A percentile compares a stretch with the other conserved stretches of the same genome.
These are phyloP conservation scores for Cichladusa arquata DNA, from an alignment of 2,113 vertebrate genomes.

Conservation along the genomic window DNA sequence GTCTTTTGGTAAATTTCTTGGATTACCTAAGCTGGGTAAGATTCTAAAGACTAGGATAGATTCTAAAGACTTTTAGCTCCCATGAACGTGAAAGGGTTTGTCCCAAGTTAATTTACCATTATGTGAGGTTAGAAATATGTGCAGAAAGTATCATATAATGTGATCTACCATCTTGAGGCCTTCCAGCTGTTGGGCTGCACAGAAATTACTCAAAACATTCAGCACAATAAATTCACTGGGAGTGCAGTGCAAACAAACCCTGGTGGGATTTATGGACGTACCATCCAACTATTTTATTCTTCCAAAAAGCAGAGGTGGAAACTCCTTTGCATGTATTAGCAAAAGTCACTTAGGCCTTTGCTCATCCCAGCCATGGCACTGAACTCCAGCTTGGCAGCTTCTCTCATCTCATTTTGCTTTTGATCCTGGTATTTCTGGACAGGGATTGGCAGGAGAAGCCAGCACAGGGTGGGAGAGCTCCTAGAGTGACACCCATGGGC, in stretches of 20 bases:
- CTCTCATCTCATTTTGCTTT: not conserved
- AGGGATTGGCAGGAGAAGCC: not conserved
- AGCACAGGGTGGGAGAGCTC: not conserved
- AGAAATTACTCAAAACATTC: not conserved
- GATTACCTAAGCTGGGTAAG: no score
- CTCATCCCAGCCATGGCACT: not conserved
- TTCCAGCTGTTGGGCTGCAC: not conserved
- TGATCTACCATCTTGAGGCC: not conserved
- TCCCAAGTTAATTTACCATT: not conserved
- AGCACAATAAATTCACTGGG: not conserved
- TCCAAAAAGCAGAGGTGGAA: not conserved
- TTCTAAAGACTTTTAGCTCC: not conserved
- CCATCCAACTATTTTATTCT: not conserved
- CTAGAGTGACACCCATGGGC: fast-evolving
- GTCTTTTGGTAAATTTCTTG: not conserved
- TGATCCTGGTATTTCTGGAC: not conserved
- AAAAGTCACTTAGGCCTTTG: not conserved
- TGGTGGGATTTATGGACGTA: not conserved
- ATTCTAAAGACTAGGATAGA: not conserved
- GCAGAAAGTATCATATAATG: not conserved
- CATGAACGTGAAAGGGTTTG: not conserved
- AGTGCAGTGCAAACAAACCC: not conserved
- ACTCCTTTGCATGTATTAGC: not conserved
- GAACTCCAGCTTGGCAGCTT: not conserved
- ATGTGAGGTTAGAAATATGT: not conserved